A percentile compares a stretch with the other conserved stretches of the same genome.
phyloP scores from a whole-genome alignment of 2,113 vertebrate genomes.

The Muscicapa adusta region DNA sequence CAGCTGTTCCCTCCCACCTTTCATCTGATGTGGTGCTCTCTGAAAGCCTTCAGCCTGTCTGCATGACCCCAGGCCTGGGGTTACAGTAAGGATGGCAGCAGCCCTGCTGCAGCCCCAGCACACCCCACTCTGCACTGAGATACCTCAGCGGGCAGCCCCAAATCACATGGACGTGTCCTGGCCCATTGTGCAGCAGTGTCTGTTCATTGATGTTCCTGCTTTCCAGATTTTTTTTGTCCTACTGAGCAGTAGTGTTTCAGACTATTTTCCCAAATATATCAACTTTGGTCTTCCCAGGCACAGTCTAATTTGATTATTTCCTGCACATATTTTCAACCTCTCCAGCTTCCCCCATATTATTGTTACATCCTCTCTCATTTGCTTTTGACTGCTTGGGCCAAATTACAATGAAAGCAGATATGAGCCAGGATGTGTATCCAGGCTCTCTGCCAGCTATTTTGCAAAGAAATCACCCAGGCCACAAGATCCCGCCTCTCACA shows the following conservation, averaged over 20 bases:
- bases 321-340: not conserved
- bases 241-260: not conserved
- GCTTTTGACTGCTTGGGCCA: not conserved
- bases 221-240: not conserved
- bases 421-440: not conserved
- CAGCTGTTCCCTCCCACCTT: not conserved
- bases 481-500: not conserved
- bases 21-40: not conserved
- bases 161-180: not conserved
- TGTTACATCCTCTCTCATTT: slow-evolving; percentile 1
- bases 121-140: fast-evolving
- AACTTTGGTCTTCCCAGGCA: not conserved
- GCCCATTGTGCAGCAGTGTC: not conserved
- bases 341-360: not conserved
- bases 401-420: slow-evolving; percentile 9
- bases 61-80: not conserved
- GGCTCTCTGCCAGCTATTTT: not conserved
- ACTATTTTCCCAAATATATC: not conserved
- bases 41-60: not conserved
- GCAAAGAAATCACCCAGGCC: not conserved
- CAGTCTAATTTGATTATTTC: not conserved
- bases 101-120: not conserved
- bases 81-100: not conserved
- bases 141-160: not conserved
- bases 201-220: not conserved